Percentiles rank a stretch among this genome's conserved stretches.
Conservation (phyloP, 2,113 vertebrate genomes). For the Sinocyclocheilus rhinocerous region DNA sequence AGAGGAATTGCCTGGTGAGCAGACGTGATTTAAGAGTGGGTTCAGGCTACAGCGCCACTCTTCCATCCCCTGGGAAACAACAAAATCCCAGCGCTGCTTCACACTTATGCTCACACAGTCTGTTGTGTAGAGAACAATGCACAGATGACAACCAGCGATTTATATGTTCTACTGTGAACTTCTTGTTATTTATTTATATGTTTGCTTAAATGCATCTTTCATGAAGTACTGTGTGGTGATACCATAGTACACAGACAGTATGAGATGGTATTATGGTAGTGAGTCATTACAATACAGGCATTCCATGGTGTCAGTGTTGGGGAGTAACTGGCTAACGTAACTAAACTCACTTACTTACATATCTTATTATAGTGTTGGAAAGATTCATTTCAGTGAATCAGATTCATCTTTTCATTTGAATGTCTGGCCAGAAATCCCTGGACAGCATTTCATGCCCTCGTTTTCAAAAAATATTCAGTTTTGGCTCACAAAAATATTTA, state of each 20-base stretch:
- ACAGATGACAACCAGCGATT: not conserved
- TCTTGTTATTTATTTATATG: not conserved
- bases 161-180: constrained; percentile 6
- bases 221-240: not conserved
- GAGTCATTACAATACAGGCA: not conserved
- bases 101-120: constrained; percentile 27
- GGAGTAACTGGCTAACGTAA: not conserved
- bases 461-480: not conserved
- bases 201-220: not conserved
- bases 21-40: constrained; percentile 73
- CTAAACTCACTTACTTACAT: not conserved
- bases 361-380: not conserved
- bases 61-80: constrained; percentile 48
- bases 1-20: constrained; percentile 69
- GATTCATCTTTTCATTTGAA: not conserved
- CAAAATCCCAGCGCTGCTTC: constrained; percentile 43
- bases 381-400: not conserved
- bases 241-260: not conserved
- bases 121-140: constrained; percentile 37
- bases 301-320: not conserved
- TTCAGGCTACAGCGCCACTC: constrained; percentile 52
- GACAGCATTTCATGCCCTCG: not conserved
- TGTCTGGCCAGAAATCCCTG: not conserved
- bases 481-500: too few species aligned
- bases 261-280: not conserved